phyloP scores from a whole-genome alignment of 2,113 vertebrate species.

The Kryptolebias marmoratus region DNA sequence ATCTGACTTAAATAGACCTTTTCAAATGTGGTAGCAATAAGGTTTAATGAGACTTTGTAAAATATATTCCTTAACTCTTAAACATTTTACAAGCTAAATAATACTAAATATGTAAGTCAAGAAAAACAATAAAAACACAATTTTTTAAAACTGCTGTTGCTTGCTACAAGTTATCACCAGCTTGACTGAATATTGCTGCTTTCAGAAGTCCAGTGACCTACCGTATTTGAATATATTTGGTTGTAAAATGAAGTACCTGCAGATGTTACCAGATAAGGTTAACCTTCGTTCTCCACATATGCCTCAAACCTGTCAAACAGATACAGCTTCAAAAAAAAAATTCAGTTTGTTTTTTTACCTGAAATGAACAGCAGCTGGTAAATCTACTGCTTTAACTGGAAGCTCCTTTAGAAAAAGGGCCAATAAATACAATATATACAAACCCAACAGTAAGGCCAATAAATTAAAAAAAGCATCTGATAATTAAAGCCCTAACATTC shows the following conservation, averaged over 20 bases:
- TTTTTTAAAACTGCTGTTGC: background rate
- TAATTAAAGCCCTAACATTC: no score
- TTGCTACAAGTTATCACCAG: background rate
- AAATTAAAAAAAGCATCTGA: no score
- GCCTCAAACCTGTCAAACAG: background rate
- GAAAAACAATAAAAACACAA: background rate
- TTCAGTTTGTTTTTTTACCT: constrained; percentile 20
- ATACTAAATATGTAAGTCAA: background rate
- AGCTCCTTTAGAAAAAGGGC: constrained; percentile 25
- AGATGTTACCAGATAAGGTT: constrained; percentile 27
- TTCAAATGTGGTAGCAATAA: background rate
- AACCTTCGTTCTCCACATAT: background rate
- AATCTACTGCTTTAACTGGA: constrained; percentile 7
- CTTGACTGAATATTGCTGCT: background rate
- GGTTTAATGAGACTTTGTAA: background rate
- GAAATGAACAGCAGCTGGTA: constrained; percentile 24
- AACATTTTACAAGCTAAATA: background rate
- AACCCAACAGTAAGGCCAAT: background rate
- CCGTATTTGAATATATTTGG: constrained; percentile 58
- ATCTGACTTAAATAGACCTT: background rate
- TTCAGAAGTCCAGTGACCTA: background rate
- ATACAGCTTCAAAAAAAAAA: constrained; percentile 17
- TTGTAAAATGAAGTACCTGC: constrained; percentile 47
- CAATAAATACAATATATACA: background rate
- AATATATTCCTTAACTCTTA: background rate